Percentiles rank a stretch among this genome's conserved stretches.
These are phyloP conservation scores for Cancer borealis DNA, from an alignment of 2,888 invertebrate genomes.

Conservation along the genomic window DNA sequence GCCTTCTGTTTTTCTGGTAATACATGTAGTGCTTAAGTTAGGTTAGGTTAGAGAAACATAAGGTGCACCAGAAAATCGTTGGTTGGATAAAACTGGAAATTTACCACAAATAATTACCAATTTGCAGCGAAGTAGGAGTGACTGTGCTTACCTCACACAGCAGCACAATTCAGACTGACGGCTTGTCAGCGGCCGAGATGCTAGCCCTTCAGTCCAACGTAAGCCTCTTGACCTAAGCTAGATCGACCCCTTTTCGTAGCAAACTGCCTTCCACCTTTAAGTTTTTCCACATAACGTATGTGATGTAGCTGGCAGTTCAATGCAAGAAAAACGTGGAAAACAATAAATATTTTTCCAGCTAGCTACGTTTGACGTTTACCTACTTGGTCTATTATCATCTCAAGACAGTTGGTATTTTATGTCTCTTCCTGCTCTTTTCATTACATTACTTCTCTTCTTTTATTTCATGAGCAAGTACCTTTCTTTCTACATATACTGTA, in stretches of 20 bases:
- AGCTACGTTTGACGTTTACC: neutral
- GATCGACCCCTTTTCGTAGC: neutral
- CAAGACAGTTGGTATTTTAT: neutral
- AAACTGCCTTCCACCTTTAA: constrained; percentile 1
- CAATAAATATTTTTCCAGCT: neutral
- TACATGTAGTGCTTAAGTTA: neutral
- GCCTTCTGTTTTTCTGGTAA: too few relatives aligned
- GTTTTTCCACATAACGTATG: neutral
- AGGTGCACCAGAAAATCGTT: too few relatives aligned
- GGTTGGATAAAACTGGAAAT: too few relatives aligned
- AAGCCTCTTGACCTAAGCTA: constrained; percentile 6
- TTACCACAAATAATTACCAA: neutral
- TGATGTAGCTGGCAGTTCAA: neutral
- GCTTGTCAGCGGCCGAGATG: neutral
- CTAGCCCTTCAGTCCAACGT: neutral
- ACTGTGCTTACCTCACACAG: neutral
- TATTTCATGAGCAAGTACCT: neutral
- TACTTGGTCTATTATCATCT: neutral
- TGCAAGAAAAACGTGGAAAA: neutral
- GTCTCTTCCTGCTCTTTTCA: neutral
- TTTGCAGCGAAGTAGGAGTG: neutral
- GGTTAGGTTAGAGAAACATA: neutral
- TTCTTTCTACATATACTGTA: neutral
- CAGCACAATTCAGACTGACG: neutral
- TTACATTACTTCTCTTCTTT: neutral